A percentile compares a stretch with the other conserved stretches of the same genome.
phyloP scores from a whole-genome alignment of 2,888 invertebrate genomes.

The Liodrosophila aerea region DNA sequence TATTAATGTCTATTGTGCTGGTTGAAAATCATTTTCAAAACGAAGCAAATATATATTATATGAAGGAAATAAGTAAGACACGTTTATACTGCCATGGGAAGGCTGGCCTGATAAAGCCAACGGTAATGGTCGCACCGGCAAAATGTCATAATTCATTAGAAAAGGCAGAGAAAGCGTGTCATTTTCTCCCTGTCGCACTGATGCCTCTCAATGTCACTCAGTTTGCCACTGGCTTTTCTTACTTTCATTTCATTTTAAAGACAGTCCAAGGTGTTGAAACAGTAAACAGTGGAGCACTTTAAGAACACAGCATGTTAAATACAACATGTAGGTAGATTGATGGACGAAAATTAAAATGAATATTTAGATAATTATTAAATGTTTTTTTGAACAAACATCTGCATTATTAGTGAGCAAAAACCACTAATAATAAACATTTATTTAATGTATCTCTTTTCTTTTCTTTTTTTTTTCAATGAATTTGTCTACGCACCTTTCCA shows the following conservation, averaged over 20 bases:
- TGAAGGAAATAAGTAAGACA: conserved; percentile 20
- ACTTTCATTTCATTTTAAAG: background rate
- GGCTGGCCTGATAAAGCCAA: conserved; percentile 48
- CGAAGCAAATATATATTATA: conserved; percentile 2
- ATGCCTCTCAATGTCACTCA: conserved; percentile 38
- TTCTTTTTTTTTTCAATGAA: too few species aligned
- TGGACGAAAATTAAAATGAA: too few species aligned
- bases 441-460: too few species aligned
- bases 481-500: too few species aligned
- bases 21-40: conserved; percentile 39
- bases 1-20: conserved; percentile 44
- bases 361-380: too few species aligned
- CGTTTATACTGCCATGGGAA: conserved; percentile 23
- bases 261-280: background rate
- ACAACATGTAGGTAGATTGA: too few species aligned
- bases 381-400: too few species aligned
- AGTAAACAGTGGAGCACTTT: too few species aligned
- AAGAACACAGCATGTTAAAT: too few species aligned
- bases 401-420: too few species aligned
- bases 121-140: conserved; percentile 30
- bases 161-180: conserved; percentile 56
- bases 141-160: conserved; percentile 79
- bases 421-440: too few species aligned
- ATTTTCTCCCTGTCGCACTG: conserved; percentile 35
- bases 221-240: conserved; percentile 7